Percentiles rank a stretch among this genome's conserved stretches.
These are phyloP conservation scores for Remorina albescens DNA, from an alignment of 2,797 vertebrate genomes.

Conservation along the genomic window DNA sequence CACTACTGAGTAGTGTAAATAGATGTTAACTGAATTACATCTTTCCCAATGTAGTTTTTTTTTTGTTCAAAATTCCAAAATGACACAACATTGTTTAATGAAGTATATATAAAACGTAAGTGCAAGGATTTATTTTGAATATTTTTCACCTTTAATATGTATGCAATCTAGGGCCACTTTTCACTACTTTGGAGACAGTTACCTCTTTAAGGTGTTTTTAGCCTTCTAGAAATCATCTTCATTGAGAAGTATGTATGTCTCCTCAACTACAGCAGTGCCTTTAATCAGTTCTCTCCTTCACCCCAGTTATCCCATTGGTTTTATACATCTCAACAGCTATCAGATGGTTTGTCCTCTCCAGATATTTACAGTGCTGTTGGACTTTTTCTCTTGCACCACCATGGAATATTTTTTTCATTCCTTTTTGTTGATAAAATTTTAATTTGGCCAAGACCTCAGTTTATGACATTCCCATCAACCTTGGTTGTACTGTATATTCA, in stretches of 20 bases:
- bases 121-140: background rate
- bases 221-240: no score
- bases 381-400: background rate
- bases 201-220: no score
- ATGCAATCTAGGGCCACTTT: no score
- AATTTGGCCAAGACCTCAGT: background rate
- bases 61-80: no score
- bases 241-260: no score
- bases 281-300: no score
- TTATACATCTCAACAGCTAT: no score
- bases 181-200: no score
- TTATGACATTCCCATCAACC: background rate
- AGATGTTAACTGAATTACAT: background rate
- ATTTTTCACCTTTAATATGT: background rate
- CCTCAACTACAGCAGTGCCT: no score
- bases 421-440: no score
- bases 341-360: background rate
- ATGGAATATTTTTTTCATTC: background rate
- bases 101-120: background rate
- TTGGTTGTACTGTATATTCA: background rate
- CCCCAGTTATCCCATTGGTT: no score
- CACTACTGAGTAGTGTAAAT: constrained; percentile 5
- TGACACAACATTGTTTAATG: no score
- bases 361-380: background rate
- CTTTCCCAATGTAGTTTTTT: background rate